Conservation (phyloP, 1,140 invertebrate genomes). For the Zelostemma sp. region DNA sequence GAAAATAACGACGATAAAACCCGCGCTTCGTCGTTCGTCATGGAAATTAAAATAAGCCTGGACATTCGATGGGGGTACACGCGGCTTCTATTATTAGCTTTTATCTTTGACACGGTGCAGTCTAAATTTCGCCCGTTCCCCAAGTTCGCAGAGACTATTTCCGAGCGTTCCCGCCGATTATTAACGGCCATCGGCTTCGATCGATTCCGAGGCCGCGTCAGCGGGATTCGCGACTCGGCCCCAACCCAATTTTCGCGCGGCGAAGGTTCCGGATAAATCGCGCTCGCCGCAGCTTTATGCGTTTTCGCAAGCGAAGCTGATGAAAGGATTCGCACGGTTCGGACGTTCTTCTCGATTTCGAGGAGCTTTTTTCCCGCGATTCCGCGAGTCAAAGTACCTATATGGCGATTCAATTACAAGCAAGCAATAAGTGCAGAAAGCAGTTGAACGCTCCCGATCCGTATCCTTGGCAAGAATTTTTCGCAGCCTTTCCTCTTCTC, state of each 20-base stretch:
- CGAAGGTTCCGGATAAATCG: no score
- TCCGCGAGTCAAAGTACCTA: constrained; percentile 1
- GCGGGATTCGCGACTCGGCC: neutral
- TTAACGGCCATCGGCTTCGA: neutral
- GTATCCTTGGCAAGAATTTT: constrained; percentile 52
- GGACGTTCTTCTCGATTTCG: neutral
- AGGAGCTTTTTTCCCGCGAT: neutral
- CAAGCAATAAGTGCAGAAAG: constrained; percentile 12
- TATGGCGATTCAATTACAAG: constrained; percentile 15
- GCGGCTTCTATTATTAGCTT: no score
- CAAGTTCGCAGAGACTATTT: neutral
- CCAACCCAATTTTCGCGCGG: neutral
- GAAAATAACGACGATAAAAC: no score
- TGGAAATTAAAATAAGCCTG: no score
- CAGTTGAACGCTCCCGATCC: constrained; percentile 20
- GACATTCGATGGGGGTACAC: no score
- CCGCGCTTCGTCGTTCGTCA: no score
- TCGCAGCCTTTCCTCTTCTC: constrained; percentile 52
- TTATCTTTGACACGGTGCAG: no score
- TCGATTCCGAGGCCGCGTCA: neutral
- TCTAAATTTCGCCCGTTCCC: no score
- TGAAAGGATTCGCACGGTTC: neutral
- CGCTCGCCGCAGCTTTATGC: no score
- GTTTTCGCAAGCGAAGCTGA: no score
- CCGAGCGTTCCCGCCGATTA: neutral